Evolutionary conservation across 2,113 vertebrate species (phyloP).

Genomic region (Rhinolophus ferrumequinum): DNA sequence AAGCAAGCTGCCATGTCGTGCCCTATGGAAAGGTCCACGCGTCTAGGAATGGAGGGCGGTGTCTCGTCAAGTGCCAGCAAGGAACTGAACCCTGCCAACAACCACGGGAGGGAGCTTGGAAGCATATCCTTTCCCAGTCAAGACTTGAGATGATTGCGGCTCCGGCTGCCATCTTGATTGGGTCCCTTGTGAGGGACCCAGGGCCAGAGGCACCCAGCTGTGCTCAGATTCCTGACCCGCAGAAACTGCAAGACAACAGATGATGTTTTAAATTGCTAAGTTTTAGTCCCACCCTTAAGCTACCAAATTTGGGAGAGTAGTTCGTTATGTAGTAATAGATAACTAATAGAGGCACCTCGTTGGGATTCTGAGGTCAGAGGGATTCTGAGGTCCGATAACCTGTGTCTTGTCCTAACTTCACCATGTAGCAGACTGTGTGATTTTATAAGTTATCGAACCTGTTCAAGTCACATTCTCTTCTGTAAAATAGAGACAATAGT

Average conservation of each 20-base stretch:
- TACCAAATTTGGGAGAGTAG: not conserved
- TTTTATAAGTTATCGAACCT: not conserved
- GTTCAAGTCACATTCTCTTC: not conserved
- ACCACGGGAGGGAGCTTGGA: not conserved
- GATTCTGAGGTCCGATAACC: not conserved
- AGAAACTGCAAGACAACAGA: not conserved
- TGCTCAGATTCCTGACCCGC: not conserved
- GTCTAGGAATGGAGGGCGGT: not conserved
- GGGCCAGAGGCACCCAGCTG: not conserved
- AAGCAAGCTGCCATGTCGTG: not conserved
- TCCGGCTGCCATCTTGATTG: no score
- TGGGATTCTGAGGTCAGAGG: no score
- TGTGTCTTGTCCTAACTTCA: not conserved
- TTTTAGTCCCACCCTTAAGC: not conserved
- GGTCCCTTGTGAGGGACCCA: not conserved
- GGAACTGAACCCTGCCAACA: not conserved
- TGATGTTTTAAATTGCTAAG: not conserved
- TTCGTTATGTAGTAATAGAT: not conserved
- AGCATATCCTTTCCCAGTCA: not conserved
- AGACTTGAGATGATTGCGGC: not conserved
- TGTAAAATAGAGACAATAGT: not conserved
- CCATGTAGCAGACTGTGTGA: not conserved
- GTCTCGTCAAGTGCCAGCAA: not conserved
- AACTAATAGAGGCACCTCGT: not conserved
- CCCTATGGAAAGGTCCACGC: not conserved